phyloP scores from a whole-genome alignment of 2,113 vertebrate genomes.

The Halichoeres trimaculatus region DNA sequence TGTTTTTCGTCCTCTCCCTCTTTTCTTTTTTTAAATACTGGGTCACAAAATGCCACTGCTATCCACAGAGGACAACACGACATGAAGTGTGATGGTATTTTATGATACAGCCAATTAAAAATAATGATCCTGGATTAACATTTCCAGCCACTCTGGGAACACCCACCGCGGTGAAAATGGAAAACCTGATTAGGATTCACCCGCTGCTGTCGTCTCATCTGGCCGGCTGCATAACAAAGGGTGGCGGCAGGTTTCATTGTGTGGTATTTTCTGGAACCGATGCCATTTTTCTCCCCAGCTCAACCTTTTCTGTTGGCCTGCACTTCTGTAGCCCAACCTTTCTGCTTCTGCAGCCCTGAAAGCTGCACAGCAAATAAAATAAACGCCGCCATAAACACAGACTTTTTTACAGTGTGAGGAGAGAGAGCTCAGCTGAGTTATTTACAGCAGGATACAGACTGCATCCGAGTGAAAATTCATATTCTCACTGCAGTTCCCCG shows the following conservation, averaged over 20 bases:
- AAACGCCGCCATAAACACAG: constrained; percentile 35
- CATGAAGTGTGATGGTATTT: constrained; percentile 68
- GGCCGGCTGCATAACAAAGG: constrained; percentile 41
- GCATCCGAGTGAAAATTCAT: constrained; percentile 45
- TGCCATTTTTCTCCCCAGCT: constrained; percentile 2
- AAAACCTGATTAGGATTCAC: constrained; percentile 50
- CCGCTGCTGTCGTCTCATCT: constrained; percentile 7
- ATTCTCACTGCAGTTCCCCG: constrained; percentile 40
- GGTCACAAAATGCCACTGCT: constrained; percentile 38
- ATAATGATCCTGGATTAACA: constrained; percentile 74
- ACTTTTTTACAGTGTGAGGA: constrained; percentile 42
- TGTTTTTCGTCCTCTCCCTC: constrained; percentile 16
- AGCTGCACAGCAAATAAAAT: constrained; percentile 40
- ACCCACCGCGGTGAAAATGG: constrained; percentile 25
- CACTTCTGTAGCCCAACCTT: constrained; percentile 12
- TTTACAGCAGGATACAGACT: constrained; percentile 50
- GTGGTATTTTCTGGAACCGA: constrained; percentile 30
- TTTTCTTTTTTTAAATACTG: constrained; percentile 6
- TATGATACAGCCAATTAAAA: constrained; percentile 79
- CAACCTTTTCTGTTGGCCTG: constrained; percentile 23
- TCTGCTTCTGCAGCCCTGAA: constrained; percentile 25
- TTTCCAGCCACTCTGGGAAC: constrained; percentile 43
- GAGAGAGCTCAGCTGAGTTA: constrained; percentile 30
- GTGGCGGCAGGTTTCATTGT: constrained; percentile 31
- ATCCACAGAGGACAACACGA: constrained; percentile 43